A percentile compares a stretch with the other conserved stretches of the same genome.
phyloP scores from a whole-genome alignment of 1,140 invertebrate genomes.

The Manduca sexta region DNA sequence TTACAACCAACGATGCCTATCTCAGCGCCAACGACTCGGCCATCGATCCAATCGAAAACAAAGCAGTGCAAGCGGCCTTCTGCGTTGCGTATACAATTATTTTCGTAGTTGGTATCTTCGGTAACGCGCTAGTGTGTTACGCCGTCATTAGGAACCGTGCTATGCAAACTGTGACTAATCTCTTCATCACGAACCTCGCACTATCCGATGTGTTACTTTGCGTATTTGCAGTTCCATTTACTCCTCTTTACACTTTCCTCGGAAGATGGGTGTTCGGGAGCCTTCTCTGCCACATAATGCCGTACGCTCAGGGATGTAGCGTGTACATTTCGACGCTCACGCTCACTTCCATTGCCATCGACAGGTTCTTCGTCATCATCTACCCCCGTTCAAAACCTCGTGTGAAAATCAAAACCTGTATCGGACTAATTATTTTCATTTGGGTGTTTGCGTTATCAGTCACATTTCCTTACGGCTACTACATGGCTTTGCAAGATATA shows the following conservation, averaged over 20 bases:
- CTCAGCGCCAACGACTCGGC: slow-evolving; percentile 32
- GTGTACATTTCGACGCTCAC: slow-evolving; percentile 98
- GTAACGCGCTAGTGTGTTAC: slow-evolving; percentile 94
- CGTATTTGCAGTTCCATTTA: slow-evolving; percentile 95
- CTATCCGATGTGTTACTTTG: slow-evolving; percentile 96
- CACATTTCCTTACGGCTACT: slow-evolving; percentile 90
- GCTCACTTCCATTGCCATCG: slow-evolving; percentile 96
- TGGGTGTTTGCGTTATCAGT: slow-evolving; percentile 92
- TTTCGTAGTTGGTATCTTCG: slow-evolving; percentile 91
- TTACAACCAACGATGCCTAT: slow-evolving; percentile 19
- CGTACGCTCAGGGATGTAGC: slow-evolving; percentile 92
- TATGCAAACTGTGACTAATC: slow-evolving; percentile 99
- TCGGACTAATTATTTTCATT: slow-evolving; percentile 89
- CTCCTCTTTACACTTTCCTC: slow-evolving; percentile 92
- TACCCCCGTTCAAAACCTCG: slow-evolving; percentile 95
- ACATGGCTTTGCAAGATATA: slow-evolving; percentile 66
- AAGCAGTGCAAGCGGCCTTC: slow-evolving; percentile 84
- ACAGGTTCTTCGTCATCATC: slow-evolving; percentile 97
- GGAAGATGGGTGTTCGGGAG: slow-evolving; percentile 93
- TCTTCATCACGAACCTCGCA: slow-evolving; percentile 97
- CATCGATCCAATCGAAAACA: slow-evolving; percentile 77
- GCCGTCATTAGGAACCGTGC: slow-evolving; percentile 92
- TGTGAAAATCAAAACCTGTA: slow-evolving; percentile 89
- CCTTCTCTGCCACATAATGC: slow-evolving; percentile 92
- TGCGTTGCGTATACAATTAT: slow-evolving; percentile 89